Evolutionary conservation across 2,113 vertebrate genomes (phyloP).

Genomic region (Rhegmatorhina hoffmannsi): DNA sequence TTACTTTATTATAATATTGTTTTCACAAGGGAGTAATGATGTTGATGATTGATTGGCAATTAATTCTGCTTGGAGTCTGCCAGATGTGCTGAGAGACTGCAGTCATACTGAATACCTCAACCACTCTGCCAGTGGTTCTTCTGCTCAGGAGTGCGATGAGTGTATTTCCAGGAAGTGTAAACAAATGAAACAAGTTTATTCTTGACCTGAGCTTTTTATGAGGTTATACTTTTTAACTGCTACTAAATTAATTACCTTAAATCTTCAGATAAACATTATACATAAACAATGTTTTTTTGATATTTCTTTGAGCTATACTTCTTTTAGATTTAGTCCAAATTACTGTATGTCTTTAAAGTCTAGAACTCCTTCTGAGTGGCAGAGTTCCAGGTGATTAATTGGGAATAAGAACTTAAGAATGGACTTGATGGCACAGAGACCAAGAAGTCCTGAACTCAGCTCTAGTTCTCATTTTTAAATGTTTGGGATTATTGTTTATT

Average conservation of each 20-base stretch:
- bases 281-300: neutral
- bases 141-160: neutral
- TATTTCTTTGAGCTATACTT: slow-evolving; percentile 5
- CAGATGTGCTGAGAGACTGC: neutral
- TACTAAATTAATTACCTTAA: slow-evolving; percentile 7
- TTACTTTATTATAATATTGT: neutral
- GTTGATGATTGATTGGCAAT: neutral
- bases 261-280: neutral
- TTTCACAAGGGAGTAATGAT: neutral
- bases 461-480: neutral
- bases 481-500: neutral
- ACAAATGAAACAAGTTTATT: slow-evolving; percentile 1
- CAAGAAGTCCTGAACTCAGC: neutral
- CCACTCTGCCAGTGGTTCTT: neutral
- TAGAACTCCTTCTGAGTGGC: neutral
- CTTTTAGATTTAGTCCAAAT: neutral
- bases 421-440: neutral
- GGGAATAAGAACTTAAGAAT: neutral
- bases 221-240: slow-evolving; percentile 20
- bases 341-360: neutral
- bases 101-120: neutral
- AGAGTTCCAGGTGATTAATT: neutral
- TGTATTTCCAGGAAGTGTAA: neutral
- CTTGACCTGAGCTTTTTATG: slow-evolving; percentile 32
- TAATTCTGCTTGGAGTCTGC: neutral